Percentiles rank a stretch among this genome's conserved stretches.
phyloP scores from a whole-genome alignment of 1,140 invertebrate species.

The Bombus vancouverensis region DNA sequence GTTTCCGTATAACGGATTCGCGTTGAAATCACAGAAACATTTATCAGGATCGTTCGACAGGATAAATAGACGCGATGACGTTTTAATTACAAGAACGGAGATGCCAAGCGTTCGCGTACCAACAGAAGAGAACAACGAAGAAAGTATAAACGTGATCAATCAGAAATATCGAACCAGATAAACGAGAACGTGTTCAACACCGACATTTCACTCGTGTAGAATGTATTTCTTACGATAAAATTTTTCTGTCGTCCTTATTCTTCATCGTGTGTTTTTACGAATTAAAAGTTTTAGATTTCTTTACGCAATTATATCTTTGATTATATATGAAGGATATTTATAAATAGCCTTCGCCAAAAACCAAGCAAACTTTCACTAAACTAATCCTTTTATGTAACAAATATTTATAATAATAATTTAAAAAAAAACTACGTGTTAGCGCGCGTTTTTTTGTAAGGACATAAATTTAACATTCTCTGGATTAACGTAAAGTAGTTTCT shows the following conservation, averaged over 20 bases:
- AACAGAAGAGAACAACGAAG: background rate
- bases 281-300: too few species aligned
- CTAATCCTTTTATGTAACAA: background rate
- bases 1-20: conserved; percentile 20
- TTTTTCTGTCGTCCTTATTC: too few species aligned
- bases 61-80: conserved; percentile 66
- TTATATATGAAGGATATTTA: too few species aligned
- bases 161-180: background rate
- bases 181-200: too few species aligned
- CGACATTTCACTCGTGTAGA: too few species aligned
- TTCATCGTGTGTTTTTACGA: too few species aligned
- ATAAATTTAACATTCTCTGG: background rate
- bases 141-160: background rate
- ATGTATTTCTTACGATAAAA: background rate
- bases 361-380: too few species aligned
- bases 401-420: background rate
- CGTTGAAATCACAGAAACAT: conserved; percentile 69
- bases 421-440: background rate
- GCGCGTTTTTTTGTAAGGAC: background rate
- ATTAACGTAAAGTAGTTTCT: background rate
- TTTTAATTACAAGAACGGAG: conserved; percentile 58
- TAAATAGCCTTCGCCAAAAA: too few species aligned
- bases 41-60: conserved; percentile 72
- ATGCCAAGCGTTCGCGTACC: background rate
- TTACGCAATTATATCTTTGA: too few species aligned